A percentile compares a stretch with the other conserved stretches of the same genome.
phyloP scores from a whole-genome alignment of 2,888 invertebrate genomes.

The Amphiduros pacificus region DNA sequence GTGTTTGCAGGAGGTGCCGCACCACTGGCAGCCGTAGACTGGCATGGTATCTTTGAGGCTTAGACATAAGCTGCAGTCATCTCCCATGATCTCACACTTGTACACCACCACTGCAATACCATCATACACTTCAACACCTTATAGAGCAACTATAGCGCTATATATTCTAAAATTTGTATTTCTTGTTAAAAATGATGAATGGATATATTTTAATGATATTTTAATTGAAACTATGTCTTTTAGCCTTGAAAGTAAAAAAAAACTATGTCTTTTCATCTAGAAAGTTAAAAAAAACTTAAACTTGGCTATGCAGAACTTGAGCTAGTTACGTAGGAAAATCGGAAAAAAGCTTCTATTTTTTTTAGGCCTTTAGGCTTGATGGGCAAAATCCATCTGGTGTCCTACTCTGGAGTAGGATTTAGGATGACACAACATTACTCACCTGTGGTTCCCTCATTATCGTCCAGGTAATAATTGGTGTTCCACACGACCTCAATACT shows the following conservation, averaged over 20 bases:
- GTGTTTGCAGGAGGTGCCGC: conserved; percentile 64
- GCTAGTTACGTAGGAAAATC: too few relatives aligned
- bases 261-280: too few relatives aligned
- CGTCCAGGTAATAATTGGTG: conserved; percentile 24
- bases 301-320: too few relatives aligned
- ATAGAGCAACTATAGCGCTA: background rate
- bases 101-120: conserved; percentile 76
- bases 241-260: background rate
- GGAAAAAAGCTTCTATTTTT: too few relatives aligned
- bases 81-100: conserved; percentile 93
- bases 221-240: background rate
- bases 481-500: conserved; percentile 28
- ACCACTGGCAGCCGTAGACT: conserved; percentile 94
- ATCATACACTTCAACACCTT: too few relatives aligned
- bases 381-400: too few relatives aligned
- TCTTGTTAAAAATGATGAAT: too few relatives aligned
- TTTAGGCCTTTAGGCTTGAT: too few relatives aligned
- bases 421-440: background rate
- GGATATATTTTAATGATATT: too few relatives aligned
- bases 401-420: background rate
- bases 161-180: too few relatives aligned
- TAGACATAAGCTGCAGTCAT: conserved; percentile 95
- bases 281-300: too few relatives aligned
- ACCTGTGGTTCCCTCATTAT: conserved; percentile 23
- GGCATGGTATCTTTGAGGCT: conserved; percentile 69